Conservation (phyloP, 2,797 vertebrate species). For the Poeciliopsis turneri region DNA sequence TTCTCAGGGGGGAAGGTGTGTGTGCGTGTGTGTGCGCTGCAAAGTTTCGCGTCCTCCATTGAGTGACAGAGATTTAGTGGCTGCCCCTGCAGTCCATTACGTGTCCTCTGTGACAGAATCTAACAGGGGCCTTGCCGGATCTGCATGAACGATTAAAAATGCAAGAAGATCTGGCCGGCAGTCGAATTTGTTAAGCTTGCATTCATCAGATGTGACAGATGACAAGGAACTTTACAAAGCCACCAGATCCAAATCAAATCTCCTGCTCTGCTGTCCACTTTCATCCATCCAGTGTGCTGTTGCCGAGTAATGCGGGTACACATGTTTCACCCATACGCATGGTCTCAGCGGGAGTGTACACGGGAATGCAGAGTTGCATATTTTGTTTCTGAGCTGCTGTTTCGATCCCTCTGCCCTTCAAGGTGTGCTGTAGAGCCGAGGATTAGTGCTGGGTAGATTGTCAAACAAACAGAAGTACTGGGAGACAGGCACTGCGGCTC, state of each 20-base stretch:
- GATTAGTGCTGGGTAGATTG: constrained; percentile 69
- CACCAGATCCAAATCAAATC: constrained; percentile 45
- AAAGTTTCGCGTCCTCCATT: constrained; percentile 14
- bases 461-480: constrained; percentile 63
- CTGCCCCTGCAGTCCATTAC: constrained; percentile 2
- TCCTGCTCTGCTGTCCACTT: constrained; percentile 33
- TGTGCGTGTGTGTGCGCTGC: background rate
- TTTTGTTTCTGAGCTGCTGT: constrained; percentile 50
- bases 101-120: constrained; percentile 21
- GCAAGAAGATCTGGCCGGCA: constrained; percentile 11
- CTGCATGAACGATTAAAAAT: constrained; percentile 39
- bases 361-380: constrained; percentile 48
- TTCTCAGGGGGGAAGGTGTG: constrained; percentile 14
- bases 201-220: constrained; percentile 53
- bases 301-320: constrained; percentile 13
- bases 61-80: constrained; percentile 30
- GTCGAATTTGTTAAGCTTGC: constrained; percentile 19
- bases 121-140: constrained; percentile 22
- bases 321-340: constrained; percentile 21
- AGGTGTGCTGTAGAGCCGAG: constrained; percentile 58
- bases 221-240: constrained; percentile 41
- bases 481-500: constrained; percentile 36
- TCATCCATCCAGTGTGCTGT: constrained; percentile 25
- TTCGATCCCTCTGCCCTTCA: constrained; percentile 25
- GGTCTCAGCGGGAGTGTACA: constrained; percentile 36